These are phyloP conservation scores for Gonatopus flavifemur DNA, from an alignment of 1,140 invertebrate species.

Conservation along the genomic window DNA sequence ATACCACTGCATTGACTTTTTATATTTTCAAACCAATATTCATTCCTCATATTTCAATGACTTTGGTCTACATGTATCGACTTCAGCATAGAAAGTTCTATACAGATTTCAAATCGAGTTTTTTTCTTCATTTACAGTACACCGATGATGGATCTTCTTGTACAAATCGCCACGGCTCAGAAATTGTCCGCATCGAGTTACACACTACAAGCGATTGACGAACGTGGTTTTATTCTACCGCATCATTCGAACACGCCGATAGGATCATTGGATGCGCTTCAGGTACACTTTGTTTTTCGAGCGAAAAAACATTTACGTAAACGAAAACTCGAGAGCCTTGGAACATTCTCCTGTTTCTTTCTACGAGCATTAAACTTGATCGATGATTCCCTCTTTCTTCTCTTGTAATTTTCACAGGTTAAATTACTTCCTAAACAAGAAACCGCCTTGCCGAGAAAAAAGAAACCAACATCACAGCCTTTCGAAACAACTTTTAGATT, in stretches of 20 bases:
- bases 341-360: not conserved
- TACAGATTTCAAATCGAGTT: no score
- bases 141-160: conserved; percentile 81
- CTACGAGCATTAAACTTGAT: not conserved
- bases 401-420: conserved; percentile 56
- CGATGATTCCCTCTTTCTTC: not conserved
- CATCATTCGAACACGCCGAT: conserved; percentile 83
- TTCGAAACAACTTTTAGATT: conserved; percentile 78
- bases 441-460: conserved; percentile 52
- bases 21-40: no score
- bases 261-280: conserved; percentile 64
- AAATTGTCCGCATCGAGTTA: conserved; percentile 73
- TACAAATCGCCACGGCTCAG: conserved; percentile 74
- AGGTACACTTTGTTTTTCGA: conserved; percentile 34
- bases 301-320: not conserved
- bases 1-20: no score
- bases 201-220: conserved; percentile 69
- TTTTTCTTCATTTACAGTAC: conserved; percentile 63
- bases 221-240: conserved; percentile 64
- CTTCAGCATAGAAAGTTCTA: no score
- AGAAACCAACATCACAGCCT: conserved; percentile 59
- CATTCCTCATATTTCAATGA: no score
- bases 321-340: not conserved
- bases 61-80: no score
- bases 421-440: conserved; percentile 63